A percentile compares a stretch with the other conserved stretches of the same genome.
These are phyloP conservation scores for Silurus glanis DNA, from an alignment of 2,113 vertebrate species.

Conservation along the genomic window DNA sequence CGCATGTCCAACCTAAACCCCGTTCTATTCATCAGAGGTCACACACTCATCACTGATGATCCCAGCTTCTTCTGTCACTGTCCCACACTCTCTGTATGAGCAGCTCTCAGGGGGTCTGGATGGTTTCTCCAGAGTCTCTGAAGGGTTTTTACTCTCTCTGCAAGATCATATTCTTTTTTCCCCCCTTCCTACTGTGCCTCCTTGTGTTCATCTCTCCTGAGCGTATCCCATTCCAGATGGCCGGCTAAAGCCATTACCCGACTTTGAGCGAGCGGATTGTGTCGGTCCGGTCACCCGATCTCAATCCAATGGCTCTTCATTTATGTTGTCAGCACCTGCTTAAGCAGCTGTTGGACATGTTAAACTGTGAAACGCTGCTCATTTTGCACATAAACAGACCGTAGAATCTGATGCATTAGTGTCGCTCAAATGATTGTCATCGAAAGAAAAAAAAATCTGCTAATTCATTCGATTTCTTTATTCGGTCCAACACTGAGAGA, in stretches of 20 bases:
- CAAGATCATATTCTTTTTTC: conserved; percentile 54
- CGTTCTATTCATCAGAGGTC: background rate
- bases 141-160: conserved; percentile 66
- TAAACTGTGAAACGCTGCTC: conserved; percentile 21
- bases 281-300: conserved; percentile 62
- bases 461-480: conserved; percentile 56
- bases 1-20: background rate
- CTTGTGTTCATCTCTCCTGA: conserved; percentile 55
- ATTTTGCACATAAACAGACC: conserved; percentile 49
- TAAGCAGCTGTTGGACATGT: background rate
- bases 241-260: conserved; percentile 51
- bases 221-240: conserved; percentile 68
- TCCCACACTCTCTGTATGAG: conserved; percentile 54
- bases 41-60: background rate
- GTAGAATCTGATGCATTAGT: background rate
- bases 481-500: conserved; percentile 26
- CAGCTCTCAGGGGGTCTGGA: conserved; percentile 49
- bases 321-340: conserved; percentile 10
- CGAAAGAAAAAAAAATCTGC: conserved; percentile 41
- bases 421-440: conserved; percentile 56
- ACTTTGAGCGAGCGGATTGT: conserved; percentile 59
- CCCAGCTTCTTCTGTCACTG: conserved; percentile 47
- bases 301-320: conserved; percentile 57
- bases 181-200: conserved; percentile 54
- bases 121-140: conserved; percentile 16